Evolutionary conservation across 2,113 vertebrate genomes (phyloP).

Genomic region (Paedocypris sp.): DNA sequence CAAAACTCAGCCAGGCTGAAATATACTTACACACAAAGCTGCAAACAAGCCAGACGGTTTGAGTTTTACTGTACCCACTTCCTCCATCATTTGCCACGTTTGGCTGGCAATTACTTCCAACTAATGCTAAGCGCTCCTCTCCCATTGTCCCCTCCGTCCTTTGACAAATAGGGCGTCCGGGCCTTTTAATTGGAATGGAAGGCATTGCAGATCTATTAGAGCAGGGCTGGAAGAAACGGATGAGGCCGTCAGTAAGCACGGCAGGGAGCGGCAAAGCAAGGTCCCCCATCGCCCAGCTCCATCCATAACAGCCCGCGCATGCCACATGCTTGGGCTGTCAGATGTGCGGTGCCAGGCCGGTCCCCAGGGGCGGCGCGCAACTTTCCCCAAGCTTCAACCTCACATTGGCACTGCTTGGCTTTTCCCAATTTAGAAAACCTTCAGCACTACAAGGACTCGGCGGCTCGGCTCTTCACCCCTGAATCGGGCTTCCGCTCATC

Average conservation of each 20-base stretch:
- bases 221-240: constrained; percentile 56
- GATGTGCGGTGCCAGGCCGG: constrained; percentile 41
- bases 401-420: constrained; percentile 38
- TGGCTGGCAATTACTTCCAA: constrained; percentile 57
- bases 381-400: constrained; percentile 40
- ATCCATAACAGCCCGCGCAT: constrained; percentile 53
- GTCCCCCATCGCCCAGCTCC: constrained; percentile 49
- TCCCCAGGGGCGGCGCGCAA: constrained; percentile 35
- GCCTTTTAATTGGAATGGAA: constrained; percentile 60
- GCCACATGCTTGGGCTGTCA: constrained; percentile 56
- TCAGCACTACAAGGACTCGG: constrained; percentile 28
- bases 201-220: constrained; percentile 53
- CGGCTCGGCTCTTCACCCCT: constrained; percentile 1
- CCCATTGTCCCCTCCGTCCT: constrained; percentile 47
- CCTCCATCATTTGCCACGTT: constrained; percentile 26
- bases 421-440: constrained; percentile 36
- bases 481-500: not conserved
- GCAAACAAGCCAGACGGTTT: constrained; percentile 39
- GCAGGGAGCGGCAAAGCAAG: constrained; percentile 51
- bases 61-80: constrained; percentile 39
- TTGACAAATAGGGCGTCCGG: constrained; percentile 55
- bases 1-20: not conserved
- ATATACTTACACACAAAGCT: not conserved
- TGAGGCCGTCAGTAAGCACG: constrained; percentile 55
- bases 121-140: constrained; percentile 55